phyloP scores from a whole-genome alignment of 1,140 invertebrate species.

The Dolichoris vasculosae region DNA sequence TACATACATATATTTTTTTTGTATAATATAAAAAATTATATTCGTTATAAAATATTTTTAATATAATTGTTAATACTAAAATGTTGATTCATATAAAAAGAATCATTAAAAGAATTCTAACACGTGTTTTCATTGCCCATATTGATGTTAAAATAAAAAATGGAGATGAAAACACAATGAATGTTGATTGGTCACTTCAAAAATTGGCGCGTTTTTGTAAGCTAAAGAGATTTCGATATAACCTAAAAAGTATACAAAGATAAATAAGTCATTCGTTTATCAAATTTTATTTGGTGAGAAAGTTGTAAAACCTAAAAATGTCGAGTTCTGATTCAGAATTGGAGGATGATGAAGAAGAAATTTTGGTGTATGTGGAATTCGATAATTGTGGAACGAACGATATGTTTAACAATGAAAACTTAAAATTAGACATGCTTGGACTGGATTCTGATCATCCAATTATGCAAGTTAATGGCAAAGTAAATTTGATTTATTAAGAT shows the following conservation, averaged over 20 bases:
- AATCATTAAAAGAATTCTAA: neutral
- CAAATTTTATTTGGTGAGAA: neutral
- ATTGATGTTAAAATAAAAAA: neutral
- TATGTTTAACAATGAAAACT: slow-evolving; percentile 63
- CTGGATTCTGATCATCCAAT: slow-evolving; percentile 75
- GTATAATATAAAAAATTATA: neutral
- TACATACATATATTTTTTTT: slow-evolving; percentile 11
- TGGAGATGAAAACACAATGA: neutral
- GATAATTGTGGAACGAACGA: slow-evolving; percentile 64
- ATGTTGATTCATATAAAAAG: neutral
- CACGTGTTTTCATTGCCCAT: neutral
- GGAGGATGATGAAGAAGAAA: slow-evolving; percentile 66
- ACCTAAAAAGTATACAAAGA: slow-evolving; percentile 12
- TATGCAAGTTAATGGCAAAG: slow-evolving; percentile 75
- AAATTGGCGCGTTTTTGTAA: slow-evolving; percentile 30
- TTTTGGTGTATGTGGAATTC: slow-evolving; percentile 71
- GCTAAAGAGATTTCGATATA: slow-evolving; percentile 3
- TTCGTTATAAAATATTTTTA: neutral
- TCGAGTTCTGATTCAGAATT: slow-evolving; percentile 55
- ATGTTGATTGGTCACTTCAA: slow-evolving; percentile 32
- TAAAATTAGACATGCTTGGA: slow-evolving; percentile 73
- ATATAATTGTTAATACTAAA: neutral
- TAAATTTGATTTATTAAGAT: slow-evolving; percentile 55
- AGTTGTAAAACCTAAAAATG: slow-evolving; percentile 30
- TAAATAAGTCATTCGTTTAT: neutral